Evolutionary conservation across 2,888 invertebrate genomes (phyloP).

Genomic region (Proisotoma minuta): DNA sequence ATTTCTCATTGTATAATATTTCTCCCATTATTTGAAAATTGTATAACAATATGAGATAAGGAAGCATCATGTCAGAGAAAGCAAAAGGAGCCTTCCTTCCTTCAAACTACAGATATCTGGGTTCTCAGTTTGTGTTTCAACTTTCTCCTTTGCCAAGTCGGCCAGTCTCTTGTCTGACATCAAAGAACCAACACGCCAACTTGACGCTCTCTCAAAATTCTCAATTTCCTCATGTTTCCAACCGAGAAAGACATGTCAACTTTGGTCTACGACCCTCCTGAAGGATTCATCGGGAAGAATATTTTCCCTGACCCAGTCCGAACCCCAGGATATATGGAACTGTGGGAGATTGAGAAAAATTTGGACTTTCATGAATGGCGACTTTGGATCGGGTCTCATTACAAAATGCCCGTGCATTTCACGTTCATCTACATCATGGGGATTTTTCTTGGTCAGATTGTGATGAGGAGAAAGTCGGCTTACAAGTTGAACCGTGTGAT

Average conservation of each 20-base stretch:
- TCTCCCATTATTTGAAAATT: too few species aligned
- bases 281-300: conserved; percentile 14
- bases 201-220: too few species aligned
- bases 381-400: conserved; percentile 35
- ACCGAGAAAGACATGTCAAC: conserved; percentile 8
- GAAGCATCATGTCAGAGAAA: too few species aligned
- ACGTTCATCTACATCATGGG: conserved; percentile 85
- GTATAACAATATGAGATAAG: too few species aligned
- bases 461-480: conserved; percentile 86
- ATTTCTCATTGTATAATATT: too few species aligned
- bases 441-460: conserved; percentile 87
- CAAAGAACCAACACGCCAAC: too few species aligned
- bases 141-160: too few species aligned
- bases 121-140: too few species aligned
- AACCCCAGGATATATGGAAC: conserved; percentile 29
- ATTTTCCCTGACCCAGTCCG: conserved; percentile 34
- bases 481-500: conserved; percentile 82
- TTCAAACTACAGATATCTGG: too few species aligned
- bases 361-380: conserved; percentile 36
- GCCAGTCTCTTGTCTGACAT: too few species aligned
- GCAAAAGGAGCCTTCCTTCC: too few species aligned
- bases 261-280: conserved; percentile 10
- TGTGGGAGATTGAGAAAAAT: conserved; percentile 32
- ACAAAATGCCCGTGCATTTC: conserved; percentile 49
- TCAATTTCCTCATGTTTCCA: too few species aligned